These are phyloP conservation scores for Anoplius nigerrimus DNA, from an alignment of 2,888 invertebrate genomes.

Conservation along the genomic window DNA sequence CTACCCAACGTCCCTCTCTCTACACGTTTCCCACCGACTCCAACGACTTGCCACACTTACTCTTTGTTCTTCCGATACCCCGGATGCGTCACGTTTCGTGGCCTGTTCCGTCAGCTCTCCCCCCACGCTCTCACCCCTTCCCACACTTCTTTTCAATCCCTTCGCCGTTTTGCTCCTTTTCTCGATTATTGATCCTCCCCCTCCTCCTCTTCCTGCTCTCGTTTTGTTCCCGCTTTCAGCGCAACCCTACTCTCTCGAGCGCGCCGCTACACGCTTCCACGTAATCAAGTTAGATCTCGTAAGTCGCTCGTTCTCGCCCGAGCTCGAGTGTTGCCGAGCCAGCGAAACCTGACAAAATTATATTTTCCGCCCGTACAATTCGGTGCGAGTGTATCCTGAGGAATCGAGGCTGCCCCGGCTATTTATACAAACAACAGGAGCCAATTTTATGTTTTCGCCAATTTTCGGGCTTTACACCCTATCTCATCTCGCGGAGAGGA, in stretches of 20 bases:
- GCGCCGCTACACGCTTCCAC: slow-evolving; percentile 20
- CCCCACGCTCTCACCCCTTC: slow-evolving; percentile 9
- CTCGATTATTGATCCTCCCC: slow-evolving; percentile 3
- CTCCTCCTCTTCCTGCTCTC: background rate
- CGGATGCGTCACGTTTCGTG: slow-evolving; percentile 36
- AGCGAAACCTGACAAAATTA: too few relatives aligned
- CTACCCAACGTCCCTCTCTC: background rate
- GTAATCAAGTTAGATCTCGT: slow-evolving; percentile 47
- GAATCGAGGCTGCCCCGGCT: slow-evolving; percentile 13
- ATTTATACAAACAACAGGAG: too few relatives aligned
- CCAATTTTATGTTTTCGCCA: too few relatives aligned
- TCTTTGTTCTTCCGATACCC: slow-evolving; percentile 35
- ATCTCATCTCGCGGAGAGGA: too few relatives aligned
- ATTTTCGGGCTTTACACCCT: too few relatives aligned
- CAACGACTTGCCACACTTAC: background rate
- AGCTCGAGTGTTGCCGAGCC: background rate
- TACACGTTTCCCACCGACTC: background rate
- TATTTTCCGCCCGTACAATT: too few relatives aligned
- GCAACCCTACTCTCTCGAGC: background rate
- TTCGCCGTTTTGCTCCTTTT: background rate
- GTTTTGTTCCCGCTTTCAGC: background rate
- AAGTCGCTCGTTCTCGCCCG: background rate
- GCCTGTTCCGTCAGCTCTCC: slow-evolving; percentile 6
- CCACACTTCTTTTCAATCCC: slow-evolving; percentile 13
- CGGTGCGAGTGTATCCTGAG: background rate